Conservation (phyloP, 2,113 vertebrate species). For the Hippocampus zosterae region DNA sequence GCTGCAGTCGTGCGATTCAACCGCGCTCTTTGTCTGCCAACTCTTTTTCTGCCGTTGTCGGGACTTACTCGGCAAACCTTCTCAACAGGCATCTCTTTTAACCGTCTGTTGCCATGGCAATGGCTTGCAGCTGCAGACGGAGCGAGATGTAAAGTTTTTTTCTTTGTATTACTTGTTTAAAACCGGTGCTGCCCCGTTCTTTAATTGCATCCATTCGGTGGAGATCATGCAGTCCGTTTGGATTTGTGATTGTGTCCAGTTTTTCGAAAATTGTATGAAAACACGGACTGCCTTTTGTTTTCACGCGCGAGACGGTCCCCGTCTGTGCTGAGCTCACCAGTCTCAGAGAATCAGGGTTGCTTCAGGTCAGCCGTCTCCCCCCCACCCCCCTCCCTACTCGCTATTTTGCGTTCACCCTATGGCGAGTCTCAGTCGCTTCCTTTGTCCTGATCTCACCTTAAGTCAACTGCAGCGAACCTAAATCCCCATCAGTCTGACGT, state of each 20-base stretch:
- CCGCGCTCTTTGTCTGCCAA: constrained; percentile 50
- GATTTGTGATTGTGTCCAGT: constrained; percentile 20
- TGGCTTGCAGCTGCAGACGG: constrained; percentile 48
- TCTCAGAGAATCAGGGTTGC: constrained; percentile 55
- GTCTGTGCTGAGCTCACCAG: constrained; percentile 32
- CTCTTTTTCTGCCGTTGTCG: constrained; percentile 40
- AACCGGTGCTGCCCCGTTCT: constrained; percentile 56
- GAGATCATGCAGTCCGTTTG: constrained; percentile 8
- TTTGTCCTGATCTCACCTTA: constrained; percentile 48
- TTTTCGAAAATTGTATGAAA: constrained; percentile 14
- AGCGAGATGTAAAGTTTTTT: constrained; percentile 55
- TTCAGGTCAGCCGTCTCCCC: constrained; percentile 60
- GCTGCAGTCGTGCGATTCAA: constrained; percentile 35
- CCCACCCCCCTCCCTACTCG: constrained; percentile 34
- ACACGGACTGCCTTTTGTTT: constrained; percentile 6
- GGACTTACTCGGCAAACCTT: constrained; percentile 46
- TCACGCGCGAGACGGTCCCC: constrained; percentile 30
- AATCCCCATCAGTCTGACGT: constrained; percentile 37
- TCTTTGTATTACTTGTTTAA: constrained; percentile 24
- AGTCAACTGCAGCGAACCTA: constrained; percentile 9
- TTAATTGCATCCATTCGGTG: constrained; percentile 23
- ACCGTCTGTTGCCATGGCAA: constrained; percentile 73
- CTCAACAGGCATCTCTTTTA: constrained; percentile 61
- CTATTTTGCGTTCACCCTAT: constrained; percentile 12
- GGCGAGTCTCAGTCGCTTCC: constrained; percentile 3